Conservation (phyloP, 2,113 vertebrate genomes). For the Heptranchias perlo region DNA sequence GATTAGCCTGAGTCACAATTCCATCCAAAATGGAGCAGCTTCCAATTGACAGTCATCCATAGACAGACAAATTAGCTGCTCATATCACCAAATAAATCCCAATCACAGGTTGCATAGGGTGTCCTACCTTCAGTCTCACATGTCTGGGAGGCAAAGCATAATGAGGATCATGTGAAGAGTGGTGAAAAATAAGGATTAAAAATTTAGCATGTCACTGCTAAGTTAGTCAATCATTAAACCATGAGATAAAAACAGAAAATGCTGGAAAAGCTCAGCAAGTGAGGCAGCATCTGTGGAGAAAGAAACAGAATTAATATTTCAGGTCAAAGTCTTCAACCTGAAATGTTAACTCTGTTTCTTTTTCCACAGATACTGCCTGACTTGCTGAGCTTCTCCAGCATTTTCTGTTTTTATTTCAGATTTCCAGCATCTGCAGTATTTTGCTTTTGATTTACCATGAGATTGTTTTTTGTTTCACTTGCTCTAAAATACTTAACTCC, state of each 20-base stretch:
- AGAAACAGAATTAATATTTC: too few species aligned
- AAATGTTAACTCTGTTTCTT: too few species aligned
- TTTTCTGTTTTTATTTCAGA: too few species aligned
- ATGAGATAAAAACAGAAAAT: too few species aligned
- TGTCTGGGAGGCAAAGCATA: conserved; percentile 42
- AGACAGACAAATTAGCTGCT: conserved; percentile 47
- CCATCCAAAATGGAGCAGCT: conserved; percentile 46
- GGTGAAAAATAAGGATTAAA: conserved; percentile 19
- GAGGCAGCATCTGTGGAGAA: too few species aligned
- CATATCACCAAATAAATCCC: conserved; percentile 41
- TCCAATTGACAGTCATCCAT: conserved; percentile 42
- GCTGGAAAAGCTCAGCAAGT: too few species aligned
- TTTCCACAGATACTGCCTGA: too few species aligned
- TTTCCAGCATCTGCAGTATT: too few species aligned
- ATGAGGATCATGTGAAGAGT: conserved; percentile 38
- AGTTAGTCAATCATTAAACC: conserved; percentile 5
- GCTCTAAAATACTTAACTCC: not conserved
- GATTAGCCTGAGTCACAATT: conserved; percentile 43
- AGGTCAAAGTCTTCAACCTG: too few species aligned
- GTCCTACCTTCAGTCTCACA: conserved; percentile 44
- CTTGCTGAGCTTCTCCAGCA: too few species aligned
- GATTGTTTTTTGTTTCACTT: not conserved
- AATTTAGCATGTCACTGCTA: conserved; percentile 6
- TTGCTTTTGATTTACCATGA: too few species aligned
- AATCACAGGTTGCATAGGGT: conserved; percentile 44